These are phyloP conservation scores for Miniopterus natalensis DNA, from an alignment of 2,113 vertebrate genomes.

Conservation along the genomic window DNA sequence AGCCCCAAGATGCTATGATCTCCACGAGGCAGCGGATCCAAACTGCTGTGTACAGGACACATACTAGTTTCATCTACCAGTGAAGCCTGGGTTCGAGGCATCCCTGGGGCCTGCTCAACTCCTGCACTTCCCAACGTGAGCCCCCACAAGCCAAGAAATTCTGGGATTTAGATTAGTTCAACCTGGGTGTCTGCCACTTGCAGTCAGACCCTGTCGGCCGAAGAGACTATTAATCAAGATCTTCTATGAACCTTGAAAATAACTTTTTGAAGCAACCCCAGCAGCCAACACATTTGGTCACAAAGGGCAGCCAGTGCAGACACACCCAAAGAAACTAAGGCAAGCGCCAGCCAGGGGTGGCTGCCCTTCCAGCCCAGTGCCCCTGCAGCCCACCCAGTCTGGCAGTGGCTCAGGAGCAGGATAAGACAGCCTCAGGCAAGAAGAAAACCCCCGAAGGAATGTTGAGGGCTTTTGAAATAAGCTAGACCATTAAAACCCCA, in stretches of 20 bases:
- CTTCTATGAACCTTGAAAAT: background rate
- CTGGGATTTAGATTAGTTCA: background rate
- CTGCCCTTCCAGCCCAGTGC: background rate
- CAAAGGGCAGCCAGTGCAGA: background rate
- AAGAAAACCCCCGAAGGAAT: background rate
- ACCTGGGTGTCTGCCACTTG: background rate
- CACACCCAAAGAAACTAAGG: background rate
- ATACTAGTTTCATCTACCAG: background rate
- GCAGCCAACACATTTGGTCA: background rate
- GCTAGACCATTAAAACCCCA: background rate
- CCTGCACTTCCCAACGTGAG: background rate
- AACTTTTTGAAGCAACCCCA: background rate
- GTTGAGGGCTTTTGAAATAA: constrained; percentile 7
- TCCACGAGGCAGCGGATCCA: background rate
- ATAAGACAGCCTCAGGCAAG: background rate
- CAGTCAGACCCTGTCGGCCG: background rate
- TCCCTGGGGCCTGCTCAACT: background rate
- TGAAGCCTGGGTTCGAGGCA: background rate
- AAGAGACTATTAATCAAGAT: background rate
- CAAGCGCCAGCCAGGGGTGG: accelerated
- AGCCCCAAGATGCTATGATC: background rate
- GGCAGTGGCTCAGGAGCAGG: accelerated
- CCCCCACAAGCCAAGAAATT: background rate
- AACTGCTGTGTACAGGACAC: background rate
- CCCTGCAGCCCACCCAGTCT: background rate